These are phyloP conservation scores for Scolopax bukidnonensis DNA, from an alignment of 2,797 vertebrate species.

Conservation along the genomic window DNA sequence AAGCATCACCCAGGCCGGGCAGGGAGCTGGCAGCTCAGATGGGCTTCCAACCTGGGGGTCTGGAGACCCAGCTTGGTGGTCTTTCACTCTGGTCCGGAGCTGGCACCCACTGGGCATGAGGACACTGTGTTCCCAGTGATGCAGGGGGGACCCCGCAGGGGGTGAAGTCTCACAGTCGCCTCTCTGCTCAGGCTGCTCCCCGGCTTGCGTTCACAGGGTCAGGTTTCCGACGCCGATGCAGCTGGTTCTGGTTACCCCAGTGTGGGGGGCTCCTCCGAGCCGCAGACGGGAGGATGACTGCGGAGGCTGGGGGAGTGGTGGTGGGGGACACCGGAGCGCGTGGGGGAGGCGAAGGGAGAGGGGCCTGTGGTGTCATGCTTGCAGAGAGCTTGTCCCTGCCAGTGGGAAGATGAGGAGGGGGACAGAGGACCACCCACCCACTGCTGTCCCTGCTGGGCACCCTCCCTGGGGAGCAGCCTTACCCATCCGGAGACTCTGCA, in stretches of 20 bases:
- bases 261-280: background rate
- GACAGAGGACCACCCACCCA: accelerated
- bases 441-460: accelerated
- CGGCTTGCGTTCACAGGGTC: background rate
- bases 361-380: background rate
- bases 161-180: accelerated
- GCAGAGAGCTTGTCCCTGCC: background rate
- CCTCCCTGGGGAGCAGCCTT: background rate
- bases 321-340: background rate
- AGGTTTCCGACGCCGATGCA: background rate
- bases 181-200: background rate
- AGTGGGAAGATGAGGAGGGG: background rate
- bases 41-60: background rate
- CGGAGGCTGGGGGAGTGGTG: accelerated
- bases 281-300: background rate
- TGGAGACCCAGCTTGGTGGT: accelerated
- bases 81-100: background rate
- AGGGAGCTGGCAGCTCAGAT: background rate
- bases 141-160: no score
- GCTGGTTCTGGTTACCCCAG: background rate
- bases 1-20: background rate
- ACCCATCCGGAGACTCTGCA: slow-evolving; percentile 78
- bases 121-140: background rate
- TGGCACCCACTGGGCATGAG: accelerated
- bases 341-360: background rate